These are phyloP conservation scores for Galendromus occidentalis DNA, from an alignment of 1,140 invertebrate species.

Conservation along the genomic window DNA sequence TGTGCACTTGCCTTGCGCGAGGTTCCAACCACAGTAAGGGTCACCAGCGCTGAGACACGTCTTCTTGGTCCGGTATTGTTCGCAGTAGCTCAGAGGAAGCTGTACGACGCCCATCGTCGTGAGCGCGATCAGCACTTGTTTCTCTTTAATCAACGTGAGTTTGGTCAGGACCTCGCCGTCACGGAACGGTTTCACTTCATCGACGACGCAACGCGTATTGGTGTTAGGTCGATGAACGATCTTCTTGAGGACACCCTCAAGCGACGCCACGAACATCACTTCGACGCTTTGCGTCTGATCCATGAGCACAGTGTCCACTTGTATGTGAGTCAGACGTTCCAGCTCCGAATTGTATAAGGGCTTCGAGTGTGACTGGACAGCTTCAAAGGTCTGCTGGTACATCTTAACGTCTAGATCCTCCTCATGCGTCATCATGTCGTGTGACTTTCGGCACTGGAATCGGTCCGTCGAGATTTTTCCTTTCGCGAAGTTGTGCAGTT, in stretches of 20 bases:
- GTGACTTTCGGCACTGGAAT: neutral
- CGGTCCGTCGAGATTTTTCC: neutral
- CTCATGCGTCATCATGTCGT: constrained; percentile 12
- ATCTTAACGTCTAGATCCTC: constrained; percentile 42
- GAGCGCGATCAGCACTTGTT: constrained; percentile 61
- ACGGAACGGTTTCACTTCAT: constrained; percentile 51
- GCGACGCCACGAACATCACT: constrained; percentile 56
- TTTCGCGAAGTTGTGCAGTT: neutral
- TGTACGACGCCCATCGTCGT: constrained; percentile 45
- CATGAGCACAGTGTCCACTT: constrained; percentile 44
- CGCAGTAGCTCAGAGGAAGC: constrained; percentile 16
- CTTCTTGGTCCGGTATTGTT: constrained; percentile 22
- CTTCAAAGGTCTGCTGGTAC: constrained; percentile 69
- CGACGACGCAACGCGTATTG: constrained; percentile 55
- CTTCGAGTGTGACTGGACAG: constrained; percentile 45
- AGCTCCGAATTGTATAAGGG: constrained; percentile 48
- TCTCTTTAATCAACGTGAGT: constrained; percentile 8
- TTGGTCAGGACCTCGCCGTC: constrained; percentile 24
- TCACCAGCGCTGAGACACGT: constrained; percentile 64
- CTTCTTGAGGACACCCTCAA: constrained; percentile 53
- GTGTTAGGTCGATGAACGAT: constrained; percentile 46
- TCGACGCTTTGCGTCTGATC: constrained; percentile 37
- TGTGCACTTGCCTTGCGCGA: constrained; percentile 44
- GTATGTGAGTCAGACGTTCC: constrained; percentile 33
- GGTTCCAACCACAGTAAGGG: constrained; percentile 85